phyloP scores from a whole-genome alignment of 2,113 vertebrate species.

The Corythaeola cristata region DNA sequence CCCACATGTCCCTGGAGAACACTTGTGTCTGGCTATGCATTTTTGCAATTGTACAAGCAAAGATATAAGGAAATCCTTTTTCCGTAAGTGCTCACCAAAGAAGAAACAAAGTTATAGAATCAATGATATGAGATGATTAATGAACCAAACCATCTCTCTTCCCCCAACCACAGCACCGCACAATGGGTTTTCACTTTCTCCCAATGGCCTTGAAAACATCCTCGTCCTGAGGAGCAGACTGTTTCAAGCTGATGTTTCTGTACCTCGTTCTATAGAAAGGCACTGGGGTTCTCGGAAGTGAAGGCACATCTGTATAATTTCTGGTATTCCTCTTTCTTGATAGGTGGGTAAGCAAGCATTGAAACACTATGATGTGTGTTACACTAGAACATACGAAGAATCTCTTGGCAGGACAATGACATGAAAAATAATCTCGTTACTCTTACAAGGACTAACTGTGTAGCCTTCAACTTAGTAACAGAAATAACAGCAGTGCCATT shows the following conservation, averaged over 20 bases:
- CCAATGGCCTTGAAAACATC: background rate
- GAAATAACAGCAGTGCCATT: background rate
- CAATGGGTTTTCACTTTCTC: slow-evolving; percentile 26
- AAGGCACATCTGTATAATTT: background rate
- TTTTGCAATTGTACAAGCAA: background rate
- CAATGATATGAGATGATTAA: background rate
- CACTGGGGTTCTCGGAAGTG: background rate
- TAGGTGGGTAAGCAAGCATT: background rate
- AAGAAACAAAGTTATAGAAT: background rate
- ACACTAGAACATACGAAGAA: background rate
- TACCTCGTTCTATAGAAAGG: background rate
- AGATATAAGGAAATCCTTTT: background rate
- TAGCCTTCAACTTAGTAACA: background rate
- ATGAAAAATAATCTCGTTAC: background rate
- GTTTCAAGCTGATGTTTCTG: background rate
- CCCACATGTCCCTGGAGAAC: background rate
- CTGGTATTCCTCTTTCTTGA: background rate
- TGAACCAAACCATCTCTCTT: background rate
- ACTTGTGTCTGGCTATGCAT: background rate
- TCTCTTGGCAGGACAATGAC: background rate
- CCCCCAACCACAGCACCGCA: background rate
- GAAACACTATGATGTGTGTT: background rate
- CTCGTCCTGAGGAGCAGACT: background rate
- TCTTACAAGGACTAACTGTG: background rate
- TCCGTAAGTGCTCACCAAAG: background rate